A percentile compares a stretch with the other conserved stretches of the same genome.
Conservation (phyloP, 2,113 vertebrate genomes). For the Antechinus flavipes region DNA sequence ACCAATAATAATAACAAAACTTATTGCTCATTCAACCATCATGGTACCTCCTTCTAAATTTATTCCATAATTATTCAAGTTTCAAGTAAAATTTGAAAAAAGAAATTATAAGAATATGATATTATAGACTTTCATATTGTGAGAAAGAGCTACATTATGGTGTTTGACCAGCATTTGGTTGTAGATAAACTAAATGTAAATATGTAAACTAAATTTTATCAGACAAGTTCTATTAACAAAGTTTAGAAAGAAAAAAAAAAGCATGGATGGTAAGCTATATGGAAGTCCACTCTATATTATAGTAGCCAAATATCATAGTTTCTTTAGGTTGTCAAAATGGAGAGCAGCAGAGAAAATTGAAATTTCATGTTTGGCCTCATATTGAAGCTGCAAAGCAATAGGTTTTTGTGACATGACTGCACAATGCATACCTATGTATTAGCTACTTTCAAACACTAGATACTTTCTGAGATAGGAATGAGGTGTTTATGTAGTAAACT, state of each 20-base stretch:
- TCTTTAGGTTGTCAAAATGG: background rate
- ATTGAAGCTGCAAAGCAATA: background rate
- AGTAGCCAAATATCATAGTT: background rate
- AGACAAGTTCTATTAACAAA: background rate
- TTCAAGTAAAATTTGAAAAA: background rate
- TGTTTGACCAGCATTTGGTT: background rate
- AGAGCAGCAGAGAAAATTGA: slow-evolving; percentile 3
- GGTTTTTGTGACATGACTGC: slow-evolving; percentile 1
- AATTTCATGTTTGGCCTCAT: background rate
- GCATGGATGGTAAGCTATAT: background rate
- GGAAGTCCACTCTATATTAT: background rate
- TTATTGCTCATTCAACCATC: background rate
- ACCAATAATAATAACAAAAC: background rate
- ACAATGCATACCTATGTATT: background rate
- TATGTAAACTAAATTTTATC: background rate
- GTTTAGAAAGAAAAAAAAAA: background rate
- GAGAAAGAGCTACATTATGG: background rate
- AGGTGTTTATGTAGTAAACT: slow-evolving; percentile 39
- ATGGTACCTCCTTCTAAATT: background rate
- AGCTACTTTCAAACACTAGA: background rate
- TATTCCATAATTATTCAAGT: background rate
- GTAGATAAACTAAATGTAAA: background rate
- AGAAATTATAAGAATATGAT: background rate
- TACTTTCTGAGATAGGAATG: slow-evolving; percentile 51
- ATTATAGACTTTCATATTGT: background rate